Percentiles rank a stretch among this genome's conserved stretches.
Conservation (phyloP, 2,113 vertebrate species). For the Hippolais icterina region DNA sequence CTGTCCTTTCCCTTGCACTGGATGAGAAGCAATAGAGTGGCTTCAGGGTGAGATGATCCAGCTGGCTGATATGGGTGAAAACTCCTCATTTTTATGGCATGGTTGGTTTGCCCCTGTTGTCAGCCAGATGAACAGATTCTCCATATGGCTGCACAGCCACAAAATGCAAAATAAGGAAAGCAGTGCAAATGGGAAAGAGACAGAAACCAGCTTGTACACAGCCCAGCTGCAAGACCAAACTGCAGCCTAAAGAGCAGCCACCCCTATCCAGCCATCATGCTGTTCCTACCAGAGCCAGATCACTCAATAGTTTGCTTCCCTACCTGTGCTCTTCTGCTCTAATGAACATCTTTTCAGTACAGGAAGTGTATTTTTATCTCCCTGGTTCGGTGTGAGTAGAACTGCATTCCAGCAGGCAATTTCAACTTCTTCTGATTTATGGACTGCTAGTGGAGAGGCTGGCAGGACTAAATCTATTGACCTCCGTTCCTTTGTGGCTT, state of each 20-base stretch:
- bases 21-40: not conserved
- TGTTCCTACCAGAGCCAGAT: not conserved
- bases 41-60: not conserved
- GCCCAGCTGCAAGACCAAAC: not conserved
- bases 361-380: conserved; percentile 8
- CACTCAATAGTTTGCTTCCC: not conserved
- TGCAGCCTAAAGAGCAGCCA: not conserved
- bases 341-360: not conserved
- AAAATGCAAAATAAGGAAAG: not conserved
- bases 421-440: not conserved
- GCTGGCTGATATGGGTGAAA: not conserved
- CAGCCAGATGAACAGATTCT: not conserved
- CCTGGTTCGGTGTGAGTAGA: not conserved
- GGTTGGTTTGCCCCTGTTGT: not conserved
- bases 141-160: not conserved
- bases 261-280: not conserved
- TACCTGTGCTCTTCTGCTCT: not conserved
- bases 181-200: not conserved
- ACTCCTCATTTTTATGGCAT: not conserved
- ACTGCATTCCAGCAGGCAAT: not conserved
- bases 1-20: not conserved
- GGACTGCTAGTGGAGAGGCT: not conserved
- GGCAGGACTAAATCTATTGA: not conserved
- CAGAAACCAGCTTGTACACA: not conserved
- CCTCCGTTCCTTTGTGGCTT: not conserved